Base-by-base conservation (phyloP, 2,113 vertebrate genomes). In the Baryphthengus martii region DNA sequence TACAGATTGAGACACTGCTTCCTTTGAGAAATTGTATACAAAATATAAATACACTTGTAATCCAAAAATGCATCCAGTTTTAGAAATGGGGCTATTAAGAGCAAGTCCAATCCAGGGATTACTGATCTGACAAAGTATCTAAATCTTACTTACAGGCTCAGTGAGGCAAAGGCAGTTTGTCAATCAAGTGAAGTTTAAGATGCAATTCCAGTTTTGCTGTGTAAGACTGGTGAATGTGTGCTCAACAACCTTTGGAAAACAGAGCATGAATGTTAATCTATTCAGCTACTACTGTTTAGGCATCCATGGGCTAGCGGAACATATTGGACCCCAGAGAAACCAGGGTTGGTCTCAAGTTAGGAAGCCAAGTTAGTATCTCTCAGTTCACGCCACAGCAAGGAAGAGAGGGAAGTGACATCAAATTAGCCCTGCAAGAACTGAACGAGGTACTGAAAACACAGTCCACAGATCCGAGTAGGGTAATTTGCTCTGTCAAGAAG, bases 401-500 rank as follows among this genome's bases (percentile, higher is more conserved):
- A 79, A 42, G 35, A 67, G 33, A 85, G 24, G 37, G 28, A 95
- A 76, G 45, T 29, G 72, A 89, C 78, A 79, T 14, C 62, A 85
- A 84, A 89, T 90, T 42, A 90, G 56, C 59, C 63, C 61, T 67
- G 42, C 23, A 83, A 88, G 83, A 89, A 56, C 29, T 18, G 49
- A 56, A 61, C 0, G 2, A 66, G 50, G 65, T 18, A 37, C 55
- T 50, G 72, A 71, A 90, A 95, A 93, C 25, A 65, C 50, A 89
- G 77, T 80, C 47, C n/a, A 13, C 39, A 84, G 70, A 77, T 61
- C 84, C 0, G 5, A 56, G 55, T 0, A 63, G 86, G 72, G 62
- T 56, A 78, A 91, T 91, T 67, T 78, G 26, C 87, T 89, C 88
- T 75, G 84, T 82, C 80, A 94, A 73, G 77, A 90, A 76, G 80